A percentile compares a stretch with the other conserved stretches of the same genome.
Evolutionary conservation across 2,113 vertebrate species (phyloP).

Genomic region (Oreocharis arfaki): DNA sequence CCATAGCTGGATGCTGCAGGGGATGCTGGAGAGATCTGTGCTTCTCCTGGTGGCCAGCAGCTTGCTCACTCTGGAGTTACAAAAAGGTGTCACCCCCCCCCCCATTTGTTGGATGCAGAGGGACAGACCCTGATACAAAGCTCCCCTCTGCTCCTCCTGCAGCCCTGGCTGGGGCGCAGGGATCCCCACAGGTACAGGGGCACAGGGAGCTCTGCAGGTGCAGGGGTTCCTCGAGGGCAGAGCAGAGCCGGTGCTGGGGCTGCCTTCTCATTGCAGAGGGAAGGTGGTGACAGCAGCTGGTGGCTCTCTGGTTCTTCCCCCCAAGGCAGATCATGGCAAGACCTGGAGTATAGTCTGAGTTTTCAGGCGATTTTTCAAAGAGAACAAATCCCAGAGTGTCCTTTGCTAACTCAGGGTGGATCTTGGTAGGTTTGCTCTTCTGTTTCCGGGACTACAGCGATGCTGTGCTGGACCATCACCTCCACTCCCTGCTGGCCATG

Average conservation of each 20-base stretch:
- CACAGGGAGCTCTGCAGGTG: rapidly evolving
- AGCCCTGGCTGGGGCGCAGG: not conserved
- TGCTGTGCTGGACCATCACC: constrained; percentile 79
- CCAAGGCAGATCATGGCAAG: not conserved
- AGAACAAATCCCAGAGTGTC: not conserved
- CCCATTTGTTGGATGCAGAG: not conserved
- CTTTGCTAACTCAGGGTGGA: not conserved
- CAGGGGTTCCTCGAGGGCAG: rapidly evolving
- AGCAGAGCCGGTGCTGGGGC: not conserved
- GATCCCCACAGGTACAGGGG: not conserved
- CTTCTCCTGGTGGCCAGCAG: not conserved
- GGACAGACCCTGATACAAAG: not conserved
- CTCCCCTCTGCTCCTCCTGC: not conserved
- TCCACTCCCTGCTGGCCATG: constrained; percentile 83
- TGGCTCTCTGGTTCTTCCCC: not conserved
- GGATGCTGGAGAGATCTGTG: not conserved
- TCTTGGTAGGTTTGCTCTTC: constrained; percentile 83
- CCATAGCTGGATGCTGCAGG: rapidly evolving
- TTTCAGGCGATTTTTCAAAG: not conserved
- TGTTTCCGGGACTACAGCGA: constrained; percentile 78
- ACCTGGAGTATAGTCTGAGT: not conserved
- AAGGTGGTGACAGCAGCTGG: not conserved
- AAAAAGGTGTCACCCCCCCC: not conserved
- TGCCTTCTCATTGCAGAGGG: not conserved
- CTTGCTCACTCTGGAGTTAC: not conserved